These are phyloP conservation scores for Cariama cristata DNA, from an alignment of 2,113 vertebrate species.

Conservation along the genomic window DNA sequence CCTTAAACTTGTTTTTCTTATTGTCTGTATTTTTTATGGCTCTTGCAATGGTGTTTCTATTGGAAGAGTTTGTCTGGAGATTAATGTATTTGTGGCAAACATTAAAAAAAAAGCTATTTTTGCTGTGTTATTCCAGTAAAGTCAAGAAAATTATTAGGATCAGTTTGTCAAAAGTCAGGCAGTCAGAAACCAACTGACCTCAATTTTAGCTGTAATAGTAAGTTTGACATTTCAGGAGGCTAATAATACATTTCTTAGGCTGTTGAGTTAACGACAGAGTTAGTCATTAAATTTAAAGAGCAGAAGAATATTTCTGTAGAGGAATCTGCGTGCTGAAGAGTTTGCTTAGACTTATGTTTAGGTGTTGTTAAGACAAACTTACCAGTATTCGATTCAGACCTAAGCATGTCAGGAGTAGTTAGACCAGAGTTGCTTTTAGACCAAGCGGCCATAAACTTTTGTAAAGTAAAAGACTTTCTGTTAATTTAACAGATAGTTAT, in stretches of 20 bases:
- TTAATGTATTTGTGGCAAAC: neutral
- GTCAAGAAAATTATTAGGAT: neutral
- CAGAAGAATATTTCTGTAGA: neutral
- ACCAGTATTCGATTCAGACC: neutral
- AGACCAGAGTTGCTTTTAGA: neutral
- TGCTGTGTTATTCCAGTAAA: neutral
- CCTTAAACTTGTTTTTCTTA: neutral
- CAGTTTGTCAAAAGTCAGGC: neutral
- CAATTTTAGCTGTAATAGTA: conserved; percentile 16
- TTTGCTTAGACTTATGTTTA: neutral
- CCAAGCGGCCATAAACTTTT: neutral
- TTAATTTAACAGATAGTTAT: neutral
- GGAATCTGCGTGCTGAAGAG: neutral
- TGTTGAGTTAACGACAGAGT: conserved; percentile 8
- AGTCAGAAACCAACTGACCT: neutral
- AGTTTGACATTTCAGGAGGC: conserved; percentile 23
- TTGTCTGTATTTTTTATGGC: neutral
- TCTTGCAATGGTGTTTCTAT: neutral
- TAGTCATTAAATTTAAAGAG: neutral
- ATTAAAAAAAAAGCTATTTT: neutral
- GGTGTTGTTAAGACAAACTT: neutral
- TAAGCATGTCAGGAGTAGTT: neutral
- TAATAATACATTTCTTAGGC: conserved; percentile 29
- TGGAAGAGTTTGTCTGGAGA: neutral
- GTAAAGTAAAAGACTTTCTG: neutral